phyloP scores from a whole-genome alignment of 1,140 invertebrate species.

The Apis florea region DNA sequence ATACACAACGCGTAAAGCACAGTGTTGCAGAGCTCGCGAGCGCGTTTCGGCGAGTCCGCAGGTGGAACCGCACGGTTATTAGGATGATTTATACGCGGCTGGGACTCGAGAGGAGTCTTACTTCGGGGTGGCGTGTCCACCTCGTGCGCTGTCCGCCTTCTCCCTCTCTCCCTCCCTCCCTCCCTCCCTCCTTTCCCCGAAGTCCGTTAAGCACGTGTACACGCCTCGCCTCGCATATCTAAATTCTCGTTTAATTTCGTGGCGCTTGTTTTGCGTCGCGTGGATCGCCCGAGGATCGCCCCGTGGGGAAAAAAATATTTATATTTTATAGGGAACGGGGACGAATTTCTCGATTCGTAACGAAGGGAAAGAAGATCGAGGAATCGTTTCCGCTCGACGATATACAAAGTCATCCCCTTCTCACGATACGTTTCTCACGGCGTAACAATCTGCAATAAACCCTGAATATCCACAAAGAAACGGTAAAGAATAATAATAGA shows the following conservation, averaged over 20 bases:
- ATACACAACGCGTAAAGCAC: neutral
- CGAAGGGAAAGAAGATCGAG: too few species aligned
- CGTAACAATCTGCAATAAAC: too few species aligned
- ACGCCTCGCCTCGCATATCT: constrained; percentile 10
- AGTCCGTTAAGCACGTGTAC: constrained; percentile 24
- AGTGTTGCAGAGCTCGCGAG: neutral
- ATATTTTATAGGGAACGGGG: neutral
- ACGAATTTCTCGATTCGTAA: neutral
- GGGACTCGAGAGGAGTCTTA: constrained; percentile 47
- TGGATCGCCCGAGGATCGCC: neutral
- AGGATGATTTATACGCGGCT: constrained; percentile 72
- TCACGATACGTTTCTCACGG: too few species aligned
- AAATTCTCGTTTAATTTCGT: constrained; percentile 45
- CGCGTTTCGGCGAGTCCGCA: constrained; percentile 65
- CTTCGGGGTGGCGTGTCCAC: constrained; percentile 39
- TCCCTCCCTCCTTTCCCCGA: neutral
- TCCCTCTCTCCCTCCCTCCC: neutral
- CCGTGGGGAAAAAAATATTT: neutral
- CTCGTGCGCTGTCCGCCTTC: constrained; percentile 15
- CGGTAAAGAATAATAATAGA: too few species aligned
- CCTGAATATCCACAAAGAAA: too few species aligned
- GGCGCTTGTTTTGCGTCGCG: constrained; percentile 23
- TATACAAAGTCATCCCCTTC: too few species aligned
- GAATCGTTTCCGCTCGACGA: too few species aligned
- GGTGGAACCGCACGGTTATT: constrained; percentile 73